Conservation (phyloP, 2,888 invertebrate species). For the Lycophotia porphyrea region DNA sequence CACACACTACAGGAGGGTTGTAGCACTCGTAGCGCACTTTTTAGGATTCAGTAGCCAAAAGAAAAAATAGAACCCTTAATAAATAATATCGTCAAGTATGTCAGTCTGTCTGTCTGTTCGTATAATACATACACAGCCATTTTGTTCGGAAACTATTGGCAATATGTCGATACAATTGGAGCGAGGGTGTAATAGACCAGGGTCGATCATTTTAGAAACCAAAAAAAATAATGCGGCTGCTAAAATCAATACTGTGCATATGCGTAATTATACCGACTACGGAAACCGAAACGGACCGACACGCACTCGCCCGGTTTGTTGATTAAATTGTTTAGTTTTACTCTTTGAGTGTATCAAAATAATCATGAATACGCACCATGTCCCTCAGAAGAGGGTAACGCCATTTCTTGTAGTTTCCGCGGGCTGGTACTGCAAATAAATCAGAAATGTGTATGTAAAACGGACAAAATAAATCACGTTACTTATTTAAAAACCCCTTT, state of each 20-base stretch:
- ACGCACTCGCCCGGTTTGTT: neutral
- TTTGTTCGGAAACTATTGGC: neutral
- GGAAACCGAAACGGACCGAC: neutral
- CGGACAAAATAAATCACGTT: neutral
- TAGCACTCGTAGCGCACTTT: too few relatives aligned
- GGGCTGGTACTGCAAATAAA: constrained; percentile 91
- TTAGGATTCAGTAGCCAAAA: neutral
- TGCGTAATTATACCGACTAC: neutral
- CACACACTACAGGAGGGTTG: neutral
- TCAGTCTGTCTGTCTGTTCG: neutral
- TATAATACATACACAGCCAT: neutral
- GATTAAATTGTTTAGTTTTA: neutral
- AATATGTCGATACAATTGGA: neutral
- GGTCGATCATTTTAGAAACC: too few relatives aligned
- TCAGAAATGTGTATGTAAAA: constrained; percentile 27
- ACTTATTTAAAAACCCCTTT: neutral
- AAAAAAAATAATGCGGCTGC: too few relatives aligned
- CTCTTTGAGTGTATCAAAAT: neutral
- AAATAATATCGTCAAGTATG: neutral
- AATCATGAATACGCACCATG: constrained; percentile 78
- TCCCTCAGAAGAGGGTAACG: constrained; percentile 86
- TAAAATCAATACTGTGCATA: neutral
- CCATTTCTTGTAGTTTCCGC: constrained; percentile 92
- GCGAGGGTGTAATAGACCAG: too few relatives aligned
- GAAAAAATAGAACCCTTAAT: neutral